A percentile compares a stretch with the other conserved stretches of the same genome.
Conservation (phyloP, 2,797 vertebrate species). For the Linurgus olivaceus region DNA sequence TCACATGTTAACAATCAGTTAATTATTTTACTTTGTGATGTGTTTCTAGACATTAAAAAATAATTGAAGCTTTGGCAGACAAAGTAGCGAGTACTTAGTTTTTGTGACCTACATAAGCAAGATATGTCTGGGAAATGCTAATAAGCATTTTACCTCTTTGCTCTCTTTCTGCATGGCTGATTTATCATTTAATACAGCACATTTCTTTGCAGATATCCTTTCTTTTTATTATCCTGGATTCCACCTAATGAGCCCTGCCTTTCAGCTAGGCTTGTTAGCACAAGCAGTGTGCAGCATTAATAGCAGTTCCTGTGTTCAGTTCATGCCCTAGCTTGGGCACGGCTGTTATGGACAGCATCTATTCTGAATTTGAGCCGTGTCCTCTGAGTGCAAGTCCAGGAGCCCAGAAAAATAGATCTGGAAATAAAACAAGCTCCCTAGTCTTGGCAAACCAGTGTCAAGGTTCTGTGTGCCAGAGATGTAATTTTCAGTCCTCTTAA, state of each 20-base stretch:
- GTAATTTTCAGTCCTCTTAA: neutral
- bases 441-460: neutral
- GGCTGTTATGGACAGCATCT: neutral
- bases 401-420: neutral
- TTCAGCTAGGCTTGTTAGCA: neutral
- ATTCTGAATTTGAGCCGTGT: neutral
- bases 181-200: neutral
- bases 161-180: neutral
- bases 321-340: neutral
- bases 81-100: neutral
- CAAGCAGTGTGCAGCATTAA: neutral
- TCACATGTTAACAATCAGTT: neutral
- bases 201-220: neutral
- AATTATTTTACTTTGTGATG: neutral
- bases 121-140: neutral
- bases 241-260: neutral
- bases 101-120: neutral
- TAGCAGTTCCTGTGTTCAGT: neutral
- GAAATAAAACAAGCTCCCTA: neutral
- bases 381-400: neutral
- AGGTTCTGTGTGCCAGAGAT: neutral
- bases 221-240: neutral
- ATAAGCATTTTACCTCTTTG: neutral
- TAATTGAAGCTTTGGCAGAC: neutral
- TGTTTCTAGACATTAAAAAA: neutral